Evolutionary conservation across 2,888 invertebrate genomes (phyloP).

Genomic region (Cetonia aurata): DNA sequence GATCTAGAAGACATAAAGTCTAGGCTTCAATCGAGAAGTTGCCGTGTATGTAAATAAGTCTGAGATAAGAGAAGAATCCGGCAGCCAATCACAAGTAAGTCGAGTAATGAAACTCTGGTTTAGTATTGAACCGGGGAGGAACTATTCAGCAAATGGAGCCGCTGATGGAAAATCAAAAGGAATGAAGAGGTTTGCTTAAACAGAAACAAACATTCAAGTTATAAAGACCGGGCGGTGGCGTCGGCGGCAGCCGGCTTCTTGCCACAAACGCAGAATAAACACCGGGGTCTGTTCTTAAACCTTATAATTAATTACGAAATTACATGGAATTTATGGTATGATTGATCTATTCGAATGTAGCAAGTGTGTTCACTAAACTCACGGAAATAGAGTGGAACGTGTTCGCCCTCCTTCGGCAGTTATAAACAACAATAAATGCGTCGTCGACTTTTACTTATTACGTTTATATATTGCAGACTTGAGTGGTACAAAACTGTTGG

Average conservation of each 20-base stretch:
- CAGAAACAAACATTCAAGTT: slow-evolving; percentile 66
- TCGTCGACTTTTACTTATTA: slow-evolving; percentile 37
- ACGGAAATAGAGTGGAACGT: slow-evolving; percentile 27
- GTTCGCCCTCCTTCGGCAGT: slow-evolving; percentile 23
- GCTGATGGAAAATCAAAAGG: slow-evolving; percentile 66
- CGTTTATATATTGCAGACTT: slow-evolving; percentile 17
- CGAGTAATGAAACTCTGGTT: slow-evolving; percentile 64
- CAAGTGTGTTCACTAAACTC: slow-evolving; percentile 35
- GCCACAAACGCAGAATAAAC: slow-evolving; percentile 62
- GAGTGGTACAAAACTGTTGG: slow-evolving; percentile 11
- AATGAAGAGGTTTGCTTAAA: slow-evolving; percentile 65
- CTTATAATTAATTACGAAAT: slow-evolving; percentile 64
- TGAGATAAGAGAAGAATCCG: slow-evolving; percentile 61
- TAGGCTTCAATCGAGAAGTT: slow-evolving; percentile 54
- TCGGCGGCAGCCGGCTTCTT: slow-evolving; percentile 52
- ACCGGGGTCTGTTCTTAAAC: slow-evolving; percentile 57
- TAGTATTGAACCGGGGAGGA: slow-evolving; percentile 61
- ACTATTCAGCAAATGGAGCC: slow-evolving; percentile 65
- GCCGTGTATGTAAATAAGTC: slow-evolving; percentile 46
- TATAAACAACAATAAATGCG: slow-evolving; percentile 42
- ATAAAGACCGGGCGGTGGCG: slow-evolving; percentile 59
- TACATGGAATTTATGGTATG: slow-evolving; percentile 61
- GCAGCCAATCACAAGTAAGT: slow-evolving; percentile 64
- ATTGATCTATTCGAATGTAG: slow-evolving; percentile 54
- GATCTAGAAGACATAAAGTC: slow-evolving; percentile 52